Conservation (phyloP, 2,888 invertebrate species). For the Lissonota sp. region DNA sequence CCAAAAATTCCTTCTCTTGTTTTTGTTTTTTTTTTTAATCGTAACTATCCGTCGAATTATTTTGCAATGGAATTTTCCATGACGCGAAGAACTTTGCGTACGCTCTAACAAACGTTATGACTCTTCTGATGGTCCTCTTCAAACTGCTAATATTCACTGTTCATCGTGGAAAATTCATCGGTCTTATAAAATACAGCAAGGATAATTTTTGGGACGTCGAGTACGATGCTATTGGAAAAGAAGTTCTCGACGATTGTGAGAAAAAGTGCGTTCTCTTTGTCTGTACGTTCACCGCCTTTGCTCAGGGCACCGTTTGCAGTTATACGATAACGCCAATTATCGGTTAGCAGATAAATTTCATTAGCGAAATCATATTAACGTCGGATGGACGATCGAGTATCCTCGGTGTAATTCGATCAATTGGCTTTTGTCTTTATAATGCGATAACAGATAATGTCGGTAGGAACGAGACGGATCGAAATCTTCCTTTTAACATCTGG, state of each 20-base stretch:
- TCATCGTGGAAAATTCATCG: conserved; percentile 47
- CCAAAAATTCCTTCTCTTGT: neutral
- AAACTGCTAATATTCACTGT: conserved; percentile 58
- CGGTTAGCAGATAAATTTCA: conserved; percentile 49
- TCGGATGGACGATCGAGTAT: too few relatives aligned
- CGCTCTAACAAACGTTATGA: conserved; percentile 57
- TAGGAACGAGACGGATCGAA: conserved; percentile 68
- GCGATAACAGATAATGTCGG: conserved; percentile 61
- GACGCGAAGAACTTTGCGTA: conserved; percentile 60
- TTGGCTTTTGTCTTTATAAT: neutral
- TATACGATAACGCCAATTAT: conserved; percentile 62
- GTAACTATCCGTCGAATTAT: too few relatives aligned
- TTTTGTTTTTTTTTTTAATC: neutral
- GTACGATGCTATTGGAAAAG: conserved; percentile 50
- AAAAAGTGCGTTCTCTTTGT: conserved; percentile 59
- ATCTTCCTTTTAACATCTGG: conserved; percentile 72
- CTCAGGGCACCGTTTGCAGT: conserved; percentile 60
- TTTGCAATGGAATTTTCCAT: neutral
- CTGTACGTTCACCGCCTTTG: conserved; percentile 51
- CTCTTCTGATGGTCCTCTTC: conserved; percentile 53
- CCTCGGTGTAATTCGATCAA: neutral
- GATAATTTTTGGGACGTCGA: conserved; percentile 59
- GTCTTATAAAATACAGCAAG: conserved; percentile 58
- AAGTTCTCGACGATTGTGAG: conserved; percentile 54
- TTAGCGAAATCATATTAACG: neutral